phyloP scores from a whole-genome alignment of 2,113 vertebrate species.

The Paramisgurnus dabryanus region DNA sequence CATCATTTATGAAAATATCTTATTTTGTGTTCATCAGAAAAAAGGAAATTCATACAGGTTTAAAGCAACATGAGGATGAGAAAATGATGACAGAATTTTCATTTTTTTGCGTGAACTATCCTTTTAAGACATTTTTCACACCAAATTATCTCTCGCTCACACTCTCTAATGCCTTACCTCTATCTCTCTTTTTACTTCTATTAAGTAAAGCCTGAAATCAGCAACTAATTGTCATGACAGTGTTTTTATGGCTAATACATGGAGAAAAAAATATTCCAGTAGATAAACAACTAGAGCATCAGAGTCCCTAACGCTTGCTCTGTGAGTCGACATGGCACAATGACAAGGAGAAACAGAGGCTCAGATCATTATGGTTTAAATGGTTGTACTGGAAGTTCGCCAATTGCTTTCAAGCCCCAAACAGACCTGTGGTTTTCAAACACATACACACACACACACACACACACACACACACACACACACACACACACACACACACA shows the following conservation, averaged over 20 bases:
- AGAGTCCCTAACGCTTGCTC: slow-evolving; percentile 61
- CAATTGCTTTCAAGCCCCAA: slow-evolving; percentile 59
- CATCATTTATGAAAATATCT: too few species aligned
- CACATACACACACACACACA: slow-evolving; percentile 43
- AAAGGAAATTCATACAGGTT: too few species aligned
- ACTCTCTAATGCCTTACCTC: neutral
- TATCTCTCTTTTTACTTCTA: slow-evolving; percentile 64
- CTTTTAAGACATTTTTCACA: slow-evolving; percentile 31
- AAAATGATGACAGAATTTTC: too few species aligned
- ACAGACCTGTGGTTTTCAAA: slow-evolving; percentile 57
- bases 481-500: neutral
- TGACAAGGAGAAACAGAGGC: slow-evolving; percentile 60
- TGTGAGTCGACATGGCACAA: slow-evolving; percentile 52
- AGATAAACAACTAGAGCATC: slow-evolving; percentile 66
- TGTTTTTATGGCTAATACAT: slow-evolving; percentile 67
- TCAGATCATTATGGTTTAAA: slow-evolving; percentile 66
- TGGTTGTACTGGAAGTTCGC: slow-evolving; percentile 59
- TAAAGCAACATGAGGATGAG: too few species aligned
- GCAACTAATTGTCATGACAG: slow-evolving; percentile 66
- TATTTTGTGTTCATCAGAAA: too few species aligned
- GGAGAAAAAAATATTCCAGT: slow-evolving; percentile 68
- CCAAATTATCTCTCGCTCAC: neutral
- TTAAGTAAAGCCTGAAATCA: slow-evolving; percentile 62
- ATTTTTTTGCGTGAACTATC: too few species aligned
- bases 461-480: neutral